A percentile compares a stretch with the other conserved stretches of the same genome.
phyloP scores from a whole-genome alignment of 2,113 vertebrate species.

The Oncorhynchus tshawytscha region DNA sequence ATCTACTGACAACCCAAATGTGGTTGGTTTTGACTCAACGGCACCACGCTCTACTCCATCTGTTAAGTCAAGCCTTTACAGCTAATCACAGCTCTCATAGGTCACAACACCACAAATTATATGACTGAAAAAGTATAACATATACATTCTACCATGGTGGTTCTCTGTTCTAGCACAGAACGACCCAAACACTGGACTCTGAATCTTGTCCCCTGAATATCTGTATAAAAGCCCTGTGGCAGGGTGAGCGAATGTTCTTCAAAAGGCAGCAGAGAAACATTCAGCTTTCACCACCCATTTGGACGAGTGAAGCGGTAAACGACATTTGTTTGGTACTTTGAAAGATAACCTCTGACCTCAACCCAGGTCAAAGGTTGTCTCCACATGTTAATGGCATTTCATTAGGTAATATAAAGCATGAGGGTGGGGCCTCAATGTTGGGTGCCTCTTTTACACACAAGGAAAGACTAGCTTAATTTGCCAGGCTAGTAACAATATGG shows the following conservation, averaged over 20 bases:
- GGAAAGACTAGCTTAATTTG: neutral
- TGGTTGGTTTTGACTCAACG: slow-evolving; percentile 53
- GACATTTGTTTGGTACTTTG: slow-evolving; percentile 28
- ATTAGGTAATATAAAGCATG: neutral
- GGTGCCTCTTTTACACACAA: neutral
- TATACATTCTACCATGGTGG: neutral
- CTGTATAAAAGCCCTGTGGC: neutral
- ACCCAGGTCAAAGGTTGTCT: neutral
- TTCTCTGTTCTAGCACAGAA: neutral
- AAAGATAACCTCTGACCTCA: slow-evolving; percentile 45
- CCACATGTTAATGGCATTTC: neutral
- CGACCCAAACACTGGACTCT: neutral
- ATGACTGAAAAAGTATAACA: neutral
- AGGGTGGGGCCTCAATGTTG: neutral
- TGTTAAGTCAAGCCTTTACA: slow-evolving; percentile 39
- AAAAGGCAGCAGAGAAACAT: slow-evolving; percentile 5
- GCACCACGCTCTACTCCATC: slow-evolving; percentile 54
- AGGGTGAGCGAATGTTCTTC: neutral
- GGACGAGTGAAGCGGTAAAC: slow-evolving; percentile 33
- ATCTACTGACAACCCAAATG: slow-evolving; percentile 38
- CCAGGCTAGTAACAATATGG: too few species aligned
- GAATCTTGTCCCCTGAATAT: neutral
- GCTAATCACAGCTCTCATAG: neutral
- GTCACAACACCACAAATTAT: neutral
- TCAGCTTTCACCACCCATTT: slow-evolving; percentile 16